phyloP scores from a whole-genome alignment of 2,113 vertebrate species.

The Collichthys lucidus region DNA sequence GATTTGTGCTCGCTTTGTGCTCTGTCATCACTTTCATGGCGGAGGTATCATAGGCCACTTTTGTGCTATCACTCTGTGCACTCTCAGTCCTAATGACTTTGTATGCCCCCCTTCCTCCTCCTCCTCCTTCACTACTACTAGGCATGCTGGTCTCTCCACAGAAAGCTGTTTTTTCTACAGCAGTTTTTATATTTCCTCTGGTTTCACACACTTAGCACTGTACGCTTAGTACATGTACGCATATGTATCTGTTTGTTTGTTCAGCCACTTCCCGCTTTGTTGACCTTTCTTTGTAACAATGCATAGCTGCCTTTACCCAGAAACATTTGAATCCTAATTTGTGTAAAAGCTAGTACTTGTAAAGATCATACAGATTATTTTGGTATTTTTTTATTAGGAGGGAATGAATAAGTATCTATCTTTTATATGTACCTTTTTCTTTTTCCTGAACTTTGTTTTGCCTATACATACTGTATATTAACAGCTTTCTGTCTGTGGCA shows the following conservation, averaged over 20 bases:
- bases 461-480: too few species aligned
- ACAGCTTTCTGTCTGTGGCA: background rate
- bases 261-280: constrained; percentile 30
- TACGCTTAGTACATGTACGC: background rate
- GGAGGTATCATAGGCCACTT: background rate
- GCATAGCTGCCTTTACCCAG: background rate
- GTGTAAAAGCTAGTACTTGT: background rate
- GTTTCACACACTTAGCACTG: background rate
- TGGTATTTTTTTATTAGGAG: constrained; percentile 10
- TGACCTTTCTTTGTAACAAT: background rate
- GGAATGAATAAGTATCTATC: background rate
- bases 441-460: too few species aligned
- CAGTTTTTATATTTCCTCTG: constrained; percentile 28
- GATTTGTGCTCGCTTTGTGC: constrained; percentile 16
- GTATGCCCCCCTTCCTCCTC: too few species aligned
- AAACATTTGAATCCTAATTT: constrained; percentile 40
- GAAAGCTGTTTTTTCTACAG: background rate
- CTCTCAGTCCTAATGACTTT: background rate
- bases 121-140: background rate
- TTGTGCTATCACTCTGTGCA: background rate
- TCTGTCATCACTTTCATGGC: constrained; percentile 9
- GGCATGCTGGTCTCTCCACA: background rate
- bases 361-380: constrained; percentile 38
- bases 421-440: too few species aligned
- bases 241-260: background rate